phyloP scores from a whole-genome alignment of 2,797 vertebrate species.

The Oryzias sinensis region DNA sequence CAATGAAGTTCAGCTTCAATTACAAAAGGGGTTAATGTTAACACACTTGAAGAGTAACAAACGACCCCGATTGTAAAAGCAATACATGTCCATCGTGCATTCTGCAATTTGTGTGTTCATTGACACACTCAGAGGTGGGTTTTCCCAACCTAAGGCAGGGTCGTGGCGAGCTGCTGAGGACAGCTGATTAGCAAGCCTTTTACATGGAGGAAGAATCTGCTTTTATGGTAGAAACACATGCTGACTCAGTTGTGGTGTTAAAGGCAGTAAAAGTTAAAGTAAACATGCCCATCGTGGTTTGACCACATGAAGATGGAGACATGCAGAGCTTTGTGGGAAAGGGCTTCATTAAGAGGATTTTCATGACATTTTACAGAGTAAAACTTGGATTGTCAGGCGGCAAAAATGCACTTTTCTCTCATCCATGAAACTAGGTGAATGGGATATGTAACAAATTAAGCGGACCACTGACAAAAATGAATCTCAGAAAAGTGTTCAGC shows the following conservation, averaged over 20 bases:
- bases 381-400: neutral
- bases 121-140: slow-evolving; percentile 38
- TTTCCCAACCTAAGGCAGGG: neutral
- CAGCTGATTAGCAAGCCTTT: slow-evolving; percentile 22
- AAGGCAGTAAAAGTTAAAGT: slow-evolving; percentile 1
- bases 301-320: slow-evolving; percentile 16
- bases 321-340: neutral
- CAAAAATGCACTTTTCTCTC: neutral
- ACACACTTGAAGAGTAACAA: too few relatives aligned
- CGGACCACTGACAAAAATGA: too few relatives aligned
- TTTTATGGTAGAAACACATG: slow-evolving; percentile 22
- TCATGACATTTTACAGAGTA: neutral
- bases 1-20: too few relatives aligned
- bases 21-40: too few relatives aligned
- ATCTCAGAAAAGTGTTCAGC: too few relatives aligned
- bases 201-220: slow-evolving; percentile 5
- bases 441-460: neutral
- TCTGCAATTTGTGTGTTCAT: slow-evolving; percentile 5
- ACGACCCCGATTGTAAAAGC: too few relatives aligned
- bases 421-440: neutral
- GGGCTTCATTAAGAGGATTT: neutral
- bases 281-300: slow-evolving; percentile 4
- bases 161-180: neutral
- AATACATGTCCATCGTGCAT: too few relatives aligned
- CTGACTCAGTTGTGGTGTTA: slow-evolving; percentile 32